A percentile compares a stretch with the other conserved stretches of the same genome.
These are phyloP conservation scores for Brachypalpus laphriformis DNA, from an alignment of 2,888 invertebrate genomes.

Conservation along the genomic window DNA sequence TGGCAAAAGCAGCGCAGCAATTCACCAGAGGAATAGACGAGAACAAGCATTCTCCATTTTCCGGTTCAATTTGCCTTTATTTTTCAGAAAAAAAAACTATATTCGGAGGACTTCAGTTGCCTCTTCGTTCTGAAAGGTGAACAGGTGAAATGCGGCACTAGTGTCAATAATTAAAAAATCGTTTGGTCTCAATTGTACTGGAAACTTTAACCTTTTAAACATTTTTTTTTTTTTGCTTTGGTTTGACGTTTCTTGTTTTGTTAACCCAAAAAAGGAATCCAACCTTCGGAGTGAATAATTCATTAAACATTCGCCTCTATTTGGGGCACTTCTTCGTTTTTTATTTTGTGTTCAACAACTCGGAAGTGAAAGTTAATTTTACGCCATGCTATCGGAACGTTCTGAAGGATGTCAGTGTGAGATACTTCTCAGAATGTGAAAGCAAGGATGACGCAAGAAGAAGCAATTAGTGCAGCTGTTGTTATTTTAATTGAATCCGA, in stretches of 20 bases:
- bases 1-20: not conserved
- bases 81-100: not conserved
- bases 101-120: not conserved
- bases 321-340: not conserved
- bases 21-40: not conserved
- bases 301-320: not conserved
- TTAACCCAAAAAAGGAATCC: not conserved
- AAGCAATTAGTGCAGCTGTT: constrained; percentile 43
- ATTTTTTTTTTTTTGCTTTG: too few species aligned
- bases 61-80: not conserved
- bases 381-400: not conserved
- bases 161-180: constrained; percentile 36
- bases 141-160: not conserved
- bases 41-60: not conserved
- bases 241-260: not conserved
- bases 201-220: not conserved
- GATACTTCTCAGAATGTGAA: not conserved
- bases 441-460: not conserved
- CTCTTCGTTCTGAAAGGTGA: not conserved
- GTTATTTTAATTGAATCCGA: constrained; percentile 20
- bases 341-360: not conserved
- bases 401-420: constrained; percentile 8
- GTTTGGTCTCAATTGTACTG: not conserved
- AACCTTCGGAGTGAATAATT: constrained; percentile 30
- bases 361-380: constrained; percentile 32